These are phyloP conservation scores for Venustaconcha ellipsiformis DNA, from an alignment of 1,140 invertebrate genomes.

Conservation along the genomic window DNA sequence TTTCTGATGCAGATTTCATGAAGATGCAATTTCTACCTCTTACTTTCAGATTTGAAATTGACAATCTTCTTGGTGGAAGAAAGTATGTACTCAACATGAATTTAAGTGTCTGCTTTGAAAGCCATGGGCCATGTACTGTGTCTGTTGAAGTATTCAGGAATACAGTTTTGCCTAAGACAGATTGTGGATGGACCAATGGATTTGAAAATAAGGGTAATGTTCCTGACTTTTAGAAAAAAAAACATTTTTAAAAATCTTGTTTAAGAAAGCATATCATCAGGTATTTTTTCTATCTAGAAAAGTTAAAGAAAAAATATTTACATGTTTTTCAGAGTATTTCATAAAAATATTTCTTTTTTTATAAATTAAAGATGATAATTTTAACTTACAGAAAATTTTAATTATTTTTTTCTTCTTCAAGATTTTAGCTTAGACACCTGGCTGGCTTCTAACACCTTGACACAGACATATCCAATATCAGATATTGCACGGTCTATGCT, in stretches of 20 bases:
- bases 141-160: not conserved
- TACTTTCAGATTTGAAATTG: constrained; percentile 10
- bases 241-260: not conserved
- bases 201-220: constrained; percentile 4
- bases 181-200: constrained; percentile 16
- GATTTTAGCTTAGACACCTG: constrained; percentile 1
- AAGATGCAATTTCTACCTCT: not conserved
- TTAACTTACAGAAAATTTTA: not conserved
- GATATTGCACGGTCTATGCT: not conserved
- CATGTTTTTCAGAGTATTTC: not conserved
- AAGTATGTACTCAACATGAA: constrained; percentile 10
- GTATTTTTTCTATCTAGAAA: not conserved
- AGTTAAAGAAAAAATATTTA: not conserved
- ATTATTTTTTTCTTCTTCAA: not conserved
- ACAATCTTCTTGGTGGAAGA: constrained; percentile 15
- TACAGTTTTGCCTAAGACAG: constrained; percentile 11
- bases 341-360: not conserved
- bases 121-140: not conserved
- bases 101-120: constrained; percentile 20
- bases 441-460: not conserved
- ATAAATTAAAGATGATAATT: not conserved
- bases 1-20: too few relatives aligned
- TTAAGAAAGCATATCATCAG: not conserved
- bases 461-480: not conserved
- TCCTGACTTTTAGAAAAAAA: not conserved